These are phyloP conservation scores for Leptocoma aspasia DNA, from an alignment of 2,113 vertebrate species.

Conservation along the genomic window DNA sequence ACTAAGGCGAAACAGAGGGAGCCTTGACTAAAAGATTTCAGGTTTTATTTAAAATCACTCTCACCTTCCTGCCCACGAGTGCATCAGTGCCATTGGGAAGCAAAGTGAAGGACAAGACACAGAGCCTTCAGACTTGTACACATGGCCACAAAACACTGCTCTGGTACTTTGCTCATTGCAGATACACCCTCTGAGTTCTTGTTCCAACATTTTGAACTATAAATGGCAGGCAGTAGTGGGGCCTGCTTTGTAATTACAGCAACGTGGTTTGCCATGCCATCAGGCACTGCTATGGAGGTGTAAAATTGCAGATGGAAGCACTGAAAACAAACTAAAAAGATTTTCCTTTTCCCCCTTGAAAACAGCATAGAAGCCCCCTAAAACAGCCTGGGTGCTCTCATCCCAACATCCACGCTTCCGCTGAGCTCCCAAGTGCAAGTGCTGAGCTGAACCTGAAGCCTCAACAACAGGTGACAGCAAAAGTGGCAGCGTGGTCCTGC, in stretches of 20 bases:
- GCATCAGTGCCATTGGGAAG: background rate
- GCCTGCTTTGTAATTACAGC: background rate
- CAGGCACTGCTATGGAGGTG: background rate
- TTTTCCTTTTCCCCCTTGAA: background rate
- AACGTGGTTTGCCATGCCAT: background rate
- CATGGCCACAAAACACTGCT: background rate
- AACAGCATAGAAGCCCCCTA: accelerated
- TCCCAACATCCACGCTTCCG: background rate
- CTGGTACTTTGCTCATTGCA: background rate
- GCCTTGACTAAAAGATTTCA: background rate
- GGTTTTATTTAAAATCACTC: background rate
- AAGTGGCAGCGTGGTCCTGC: background rate
- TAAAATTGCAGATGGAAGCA: background rate
- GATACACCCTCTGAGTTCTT: background rate
- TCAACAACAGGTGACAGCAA: background rate
- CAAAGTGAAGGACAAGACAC: background rate
- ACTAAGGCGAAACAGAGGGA: background rate
- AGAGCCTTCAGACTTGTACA: background rate
- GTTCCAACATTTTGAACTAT: background rate
- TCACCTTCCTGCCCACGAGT: background rate
- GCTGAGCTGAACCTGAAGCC: background rate
- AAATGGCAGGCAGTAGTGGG: background rate
- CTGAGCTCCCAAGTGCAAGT: background rate
- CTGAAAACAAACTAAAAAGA: background rate
- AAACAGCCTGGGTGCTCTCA: background rate